Evolutionary conservation across 2,113 vertebrate genomes (phyloP).

Genomic region (Mionectes macconnelli): DNA sequence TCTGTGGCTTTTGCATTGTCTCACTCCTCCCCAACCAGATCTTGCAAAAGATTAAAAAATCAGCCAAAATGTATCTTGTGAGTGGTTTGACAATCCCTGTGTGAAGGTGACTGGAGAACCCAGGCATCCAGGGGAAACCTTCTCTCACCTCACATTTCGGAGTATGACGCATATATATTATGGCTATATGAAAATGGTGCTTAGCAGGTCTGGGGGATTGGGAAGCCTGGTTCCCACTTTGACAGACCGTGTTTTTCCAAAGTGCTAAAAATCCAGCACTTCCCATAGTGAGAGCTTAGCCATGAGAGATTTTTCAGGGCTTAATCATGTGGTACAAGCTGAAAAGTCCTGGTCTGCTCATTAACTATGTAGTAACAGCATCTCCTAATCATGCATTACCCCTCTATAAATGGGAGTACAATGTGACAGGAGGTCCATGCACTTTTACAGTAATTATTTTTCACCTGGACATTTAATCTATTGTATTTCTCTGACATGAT

Average conservation of each 20-base stretch:
- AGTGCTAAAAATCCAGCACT: not conserved
- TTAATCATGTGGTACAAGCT: not conserved
- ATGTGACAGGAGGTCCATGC: not conserved
- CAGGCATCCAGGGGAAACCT: not conserved
- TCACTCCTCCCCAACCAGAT: not conserved
- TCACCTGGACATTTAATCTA: not conserved
- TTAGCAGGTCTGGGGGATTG: not conserved
- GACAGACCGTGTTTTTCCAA: not conserved
- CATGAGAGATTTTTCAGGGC: not conserved
- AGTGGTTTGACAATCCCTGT: not conserved
- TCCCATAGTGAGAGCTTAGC: not conserved
- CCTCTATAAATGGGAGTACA: not conserved
- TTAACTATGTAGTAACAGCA: not conserved
- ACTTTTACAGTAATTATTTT: constrained; percentile 8
- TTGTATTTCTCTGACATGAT: not conserved
- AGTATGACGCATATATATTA: accelerated
- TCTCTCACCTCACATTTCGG: not conserved
- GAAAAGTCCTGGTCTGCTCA: not conserved
- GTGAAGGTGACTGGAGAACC: not conserved
- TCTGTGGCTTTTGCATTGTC: not conserved
- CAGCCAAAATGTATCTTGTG: not conserved
- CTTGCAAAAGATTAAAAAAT: not conserved
- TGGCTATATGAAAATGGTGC: not conserved
- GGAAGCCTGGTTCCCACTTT: not conserved
- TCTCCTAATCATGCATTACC: not conserved